A percentile compares a stretch with the other conserved stretches of the same genome.
These are phyloP conservation scores for Physocephala rufipes DNA, from an alignment of 2,888 invertebrate species.

Conservation along the genomic window DNA sequence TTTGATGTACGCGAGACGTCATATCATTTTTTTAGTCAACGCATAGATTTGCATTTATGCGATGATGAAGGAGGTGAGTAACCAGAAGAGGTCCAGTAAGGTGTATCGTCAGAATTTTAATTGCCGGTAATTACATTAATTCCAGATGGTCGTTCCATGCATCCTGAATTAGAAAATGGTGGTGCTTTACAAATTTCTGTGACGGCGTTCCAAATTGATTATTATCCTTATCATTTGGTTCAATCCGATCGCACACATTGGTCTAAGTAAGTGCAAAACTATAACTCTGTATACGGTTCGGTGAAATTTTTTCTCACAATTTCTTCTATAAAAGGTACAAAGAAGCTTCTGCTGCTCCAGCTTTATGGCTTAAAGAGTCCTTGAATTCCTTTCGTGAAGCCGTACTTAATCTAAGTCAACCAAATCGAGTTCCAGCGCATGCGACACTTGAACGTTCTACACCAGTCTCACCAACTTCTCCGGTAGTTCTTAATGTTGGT, in stretches of 20 bases:
- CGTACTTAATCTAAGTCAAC: conserved; percentile 79
- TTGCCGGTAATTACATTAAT: not conserved
- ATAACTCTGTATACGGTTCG: not conserved
- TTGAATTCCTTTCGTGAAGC: conserved; percentile 80
- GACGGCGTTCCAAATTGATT: conserved; percentile 87
- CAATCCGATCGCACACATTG: conserved; percentile 88
- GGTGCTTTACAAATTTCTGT: conserved; percentile 94
- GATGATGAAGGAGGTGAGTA: conserved; percentile 86
- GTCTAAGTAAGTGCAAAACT: conserved; percentile 72
- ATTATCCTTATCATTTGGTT: conserved; percentile 96
- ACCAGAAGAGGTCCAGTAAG: not conserved
- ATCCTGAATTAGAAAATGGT: conserved; percentile 85
- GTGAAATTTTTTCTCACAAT: conserved; percentile 2
- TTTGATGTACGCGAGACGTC: conserved; percentile 98
- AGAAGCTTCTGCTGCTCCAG: conserved; percentile 82
- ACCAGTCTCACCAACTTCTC: conserved; percentile 58
- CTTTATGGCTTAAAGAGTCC: conserved; percentile 88
- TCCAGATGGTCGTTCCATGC: conserved; percentile 82
- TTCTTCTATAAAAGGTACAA: too few species aligned
- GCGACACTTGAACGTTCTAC: conserved; percentile 64
- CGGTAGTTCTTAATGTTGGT: conserved; percentile 55
- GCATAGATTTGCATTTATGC: conserved; percentile 95
- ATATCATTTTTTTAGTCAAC: conserved; percentile 92
- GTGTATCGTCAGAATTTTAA: too few species aligned
- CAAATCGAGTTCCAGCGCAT: conserved; percentile 65